Conservation (phyloP, 2,113 vertebrate species). For the Micronycteris hirsuta region DNA sequence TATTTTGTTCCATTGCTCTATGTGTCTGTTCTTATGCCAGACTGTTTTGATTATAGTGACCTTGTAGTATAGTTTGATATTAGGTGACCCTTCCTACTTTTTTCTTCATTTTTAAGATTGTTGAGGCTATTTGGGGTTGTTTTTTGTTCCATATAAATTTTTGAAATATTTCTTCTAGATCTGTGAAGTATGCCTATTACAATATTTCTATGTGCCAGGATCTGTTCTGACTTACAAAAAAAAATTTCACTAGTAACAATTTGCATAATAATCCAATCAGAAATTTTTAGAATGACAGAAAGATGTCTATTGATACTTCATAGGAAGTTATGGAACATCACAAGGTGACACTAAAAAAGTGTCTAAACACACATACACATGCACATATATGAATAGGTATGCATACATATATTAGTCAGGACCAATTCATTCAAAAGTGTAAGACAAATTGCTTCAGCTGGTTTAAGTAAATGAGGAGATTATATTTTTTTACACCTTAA, state of each 20-base stretch:
- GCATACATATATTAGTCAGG: background rate
- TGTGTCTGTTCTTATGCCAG: too few species aligned
- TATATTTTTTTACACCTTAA: background rate
- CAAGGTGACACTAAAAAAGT: background rate
- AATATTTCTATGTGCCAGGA: background rate
- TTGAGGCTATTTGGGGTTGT: too few species aligned
- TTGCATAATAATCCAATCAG: background rate
- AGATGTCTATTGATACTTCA: background rate
- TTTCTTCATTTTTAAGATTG: too few species aligned
- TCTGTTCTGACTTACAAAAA: background rate
- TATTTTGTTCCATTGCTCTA: too few species aligned
- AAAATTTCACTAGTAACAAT: background rate
- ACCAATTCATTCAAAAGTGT: background rate
- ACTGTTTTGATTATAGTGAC: too few species aligned
- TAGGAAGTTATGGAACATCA: background rate
- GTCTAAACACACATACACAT: background rate
- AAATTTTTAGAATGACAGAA: background rate
- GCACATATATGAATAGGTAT: background rate
- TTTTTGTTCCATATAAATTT: too few species aligned
- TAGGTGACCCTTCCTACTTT: too few species aligned
- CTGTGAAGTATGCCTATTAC: background rate
- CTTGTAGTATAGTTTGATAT: too few species aligned
- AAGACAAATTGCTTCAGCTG: background rate
- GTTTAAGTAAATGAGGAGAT: background rate
- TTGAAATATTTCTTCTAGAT: too few species aligned